phyloP scores from a whole-genome alignment of 2,113 vertebrate species.

The Hippoglossus stenolepis region DNA sequence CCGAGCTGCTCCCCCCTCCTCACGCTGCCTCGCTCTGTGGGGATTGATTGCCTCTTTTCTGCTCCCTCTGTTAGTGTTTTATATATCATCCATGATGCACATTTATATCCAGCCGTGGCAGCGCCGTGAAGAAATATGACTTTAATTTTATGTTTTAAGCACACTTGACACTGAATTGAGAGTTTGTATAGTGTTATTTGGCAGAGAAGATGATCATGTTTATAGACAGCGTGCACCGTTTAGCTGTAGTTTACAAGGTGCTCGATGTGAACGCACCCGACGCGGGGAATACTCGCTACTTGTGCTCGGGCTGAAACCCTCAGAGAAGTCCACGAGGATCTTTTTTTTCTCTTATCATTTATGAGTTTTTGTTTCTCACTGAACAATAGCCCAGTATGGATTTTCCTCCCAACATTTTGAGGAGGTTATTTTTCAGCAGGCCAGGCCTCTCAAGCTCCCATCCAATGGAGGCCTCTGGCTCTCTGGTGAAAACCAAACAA shows the following conservation, averaged over 20 bases:
- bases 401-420: slow-evolving; percentile 65
- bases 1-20: slow-evolving; percentile 2
- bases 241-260: slow-evolving; percentile 35
- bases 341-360: slow-evolving; percentile 26
- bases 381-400: slow-evolving; percentile 64
- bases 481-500: slow-evolving; percentile 80
- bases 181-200: slow-evolving; percentile 15
- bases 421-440: slow-evolving; percentile 67
- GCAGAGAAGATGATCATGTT: slow-evolving; percentile 28
- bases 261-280: slow-evolving; percentile 13
- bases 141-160: slow-evolving; percentile 54
- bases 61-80: slow-evolving; percentile 31
- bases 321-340: slow-evolving; percentile 29
- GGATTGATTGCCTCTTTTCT: slow-evolving; percentile 50
- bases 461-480: slow-evolving; percentile 73
- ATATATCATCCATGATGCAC: slow-evolving; percentile 24
- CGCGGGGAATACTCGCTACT: slow-evolving; percentile 25
- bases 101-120: slow-evolving; percentile 26
- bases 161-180: slow-evolving; percentile 38
- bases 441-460: slow-evolving; percentile 64
- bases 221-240: slow-evolving; percentile 9
- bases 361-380: slow-evolving; percentile 28
- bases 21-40: background rate
- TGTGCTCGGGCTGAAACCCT: slow-evolving; percentile 43
- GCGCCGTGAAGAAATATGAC: slow-evolving; percentile 46